Conservation (phyloP, 2,888 invertebrate species). For the Callyntrura sp. region DNA sequence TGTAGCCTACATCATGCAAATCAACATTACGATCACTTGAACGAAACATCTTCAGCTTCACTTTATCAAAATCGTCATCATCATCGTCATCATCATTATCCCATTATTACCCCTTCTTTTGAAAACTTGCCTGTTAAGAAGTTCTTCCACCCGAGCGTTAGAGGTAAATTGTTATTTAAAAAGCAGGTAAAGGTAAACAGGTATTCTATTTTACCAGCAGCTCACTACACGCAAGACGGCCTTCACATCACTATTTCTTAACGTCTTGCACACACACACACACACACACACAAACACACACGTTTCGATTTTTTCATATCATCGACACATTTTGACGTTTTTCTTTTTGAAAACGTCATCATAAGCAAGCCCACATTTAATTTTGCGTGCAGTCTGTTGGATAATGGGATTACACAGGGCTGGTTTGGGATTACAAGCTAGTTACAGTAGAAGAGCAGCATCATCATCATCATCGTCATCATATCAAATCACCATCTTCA, state of each 20-base stretch:
- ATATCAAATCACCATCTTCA: too few species aligned
- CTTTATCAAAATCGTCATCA: constrained; percentile 2
- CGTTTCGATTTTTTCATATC: constrained; percentile 32
- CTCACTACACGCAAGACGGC: constrained; percentile 48
- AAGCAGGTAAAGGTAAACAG: constrained; percentile 58
- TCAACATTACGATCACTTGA: neutral
- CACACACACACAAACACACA: neutral
- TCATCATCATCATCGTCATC: neutral
- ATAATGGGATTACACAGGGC: constrained; percentile 18
- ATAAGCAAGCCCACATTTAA: constrained; percentile 24
- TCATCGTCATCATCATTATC: neutral
- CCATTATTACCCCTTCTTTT: too few species aligned
- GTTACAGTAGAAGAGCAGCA: too few species aligned
- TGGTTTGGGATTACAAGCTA: too few species aligned
- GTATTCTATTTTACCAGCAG: neutral
- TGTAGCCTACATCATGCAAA: constrained; percentile 21
- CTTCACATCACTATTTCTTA: too few species aligned
- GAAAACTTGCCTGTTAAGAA: too few species aligned
- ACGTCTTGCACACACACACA: too few species aligned
- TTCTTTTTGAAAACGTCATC: constrained; percentile 38
- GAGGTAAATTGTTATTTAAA: neutral
- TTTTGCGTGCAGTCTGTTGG: constrained; percentile 1
- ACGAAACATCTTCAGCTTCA: neutral
- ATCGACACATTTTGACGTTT: constrained; percentile 59
- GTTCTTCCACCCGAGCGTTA: too few species aligned